phyloP scores from a whole-genome alignment of 2,113 vertebrate species.

The Odobenus rosmarus region DNA sequence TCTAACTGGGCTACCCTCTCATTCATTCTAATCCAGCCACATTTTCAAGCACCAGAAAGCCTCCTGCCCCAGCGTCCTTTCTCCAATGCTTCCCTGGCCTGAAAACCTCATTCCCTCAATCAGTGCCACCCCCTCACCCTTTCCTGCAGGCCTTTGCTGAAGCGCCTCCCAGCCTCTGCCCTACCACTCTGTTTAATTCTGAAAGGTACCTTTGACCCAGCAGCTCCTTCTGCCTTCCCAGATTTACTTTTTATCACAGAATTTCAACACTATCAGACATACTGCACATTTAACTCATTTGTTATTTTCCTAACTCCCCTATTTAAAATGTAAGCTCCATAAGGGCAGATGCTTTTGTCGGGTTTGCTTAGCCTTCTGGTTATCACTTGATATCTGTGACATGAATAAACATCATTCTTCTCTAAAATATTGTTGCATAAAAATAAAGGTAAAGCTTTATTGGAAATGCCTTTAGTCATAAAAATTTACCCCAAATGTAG shows the following conservation, averaged over 20 bases:
- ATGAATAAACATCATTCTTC: neutral
- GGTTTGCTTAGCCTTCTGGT: neutral
- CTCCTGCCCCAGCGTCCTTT: neutral
- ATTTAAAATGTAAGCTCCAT: neutral
- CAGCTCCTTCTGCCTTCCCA: neutral
- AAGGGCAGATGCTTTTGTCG: neutral
- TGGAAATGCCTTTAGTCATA: neutral
- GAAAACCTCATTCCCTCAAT: neutral
- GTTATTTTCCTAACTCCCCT: neutral
- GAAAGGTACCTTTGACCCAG: neutral
- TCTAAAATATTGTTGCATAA: neutral
- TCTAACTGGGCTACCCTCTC: fast-evolving
- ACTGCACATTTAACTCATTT: neutral
- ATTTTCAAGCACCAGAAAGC: neutral
- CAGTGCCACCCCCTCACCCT: neutral
- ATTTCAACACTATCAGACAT: neutral
- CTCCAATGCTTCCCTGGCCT: neutral
- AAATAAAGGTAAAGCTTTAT: neutral
- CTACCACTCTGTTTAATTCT: neutral
- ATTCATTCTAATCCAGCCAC: neutral
- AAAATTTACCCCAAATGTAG: neutral
- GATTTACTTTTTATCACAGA: neutral
- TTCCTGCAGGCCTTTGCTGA: neutral
- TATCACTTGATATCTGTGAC: neutral
- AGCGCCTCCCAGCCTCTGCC: too few relatives aligned